Percentiles rank a stretch among this genome's conserved stretches.
phyloP scores from a whole-genome alignment of 1,140 invertebrate genomes.

The Zeugodacus cucurbitae region DNA sequence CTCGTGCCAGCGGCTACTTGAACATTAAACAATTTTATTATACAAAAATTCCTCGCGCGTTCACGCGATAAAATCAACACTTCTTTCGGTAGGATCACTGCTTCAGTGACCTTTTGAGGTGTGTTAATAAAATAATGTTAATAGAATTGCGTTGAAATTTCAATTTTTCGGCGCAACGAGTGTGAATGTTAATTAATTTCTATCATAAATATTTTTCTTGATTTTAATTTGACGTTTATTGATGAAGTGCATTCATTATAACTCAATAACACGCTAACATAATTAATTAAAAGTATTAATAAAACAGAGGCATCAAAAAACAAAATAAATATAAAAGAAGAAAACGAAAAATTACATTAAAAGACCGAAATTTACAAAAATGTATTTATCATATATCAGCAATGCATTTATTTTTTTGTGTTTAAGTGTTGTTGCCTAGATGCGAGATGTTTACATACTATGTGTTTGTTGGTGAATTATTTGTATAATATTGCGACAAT shows the following conservation, averaged over 20 bases:
- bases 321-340: neutral
- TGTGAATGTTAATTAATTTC: neutral
- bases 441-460: no score
- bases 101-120: neutral
- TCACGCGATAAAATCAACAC: neutral
- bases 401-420: no score
- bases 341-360: neutral
- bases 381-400: no score
- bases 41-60: neutral
- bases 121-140: neutral
- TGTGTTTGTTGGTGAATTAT: neutral
- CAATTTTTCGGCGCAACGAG: neutral
- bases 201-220: neutral
- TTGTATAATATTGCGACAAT: neutral
- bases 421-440: no score
- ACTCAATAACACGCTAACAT: neutral
- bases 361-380: neutral
- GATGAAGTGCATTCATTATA: slow-evolving; percentile 1
- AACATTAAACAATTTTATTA: neutral
- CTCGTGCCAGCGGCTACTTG: neutral
- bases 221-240: neutral
- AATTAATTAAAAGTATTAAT: slow-evolving; percentile 7
- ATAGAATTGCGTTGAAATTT: neutral
- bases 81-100: slow-evolving; percentile 1
- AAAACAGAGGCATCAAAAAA: neutral